phyloP scores from a whole-genome alignment of 64 coral and sea anemone genomes.

The Montipora cactus region DNA sequence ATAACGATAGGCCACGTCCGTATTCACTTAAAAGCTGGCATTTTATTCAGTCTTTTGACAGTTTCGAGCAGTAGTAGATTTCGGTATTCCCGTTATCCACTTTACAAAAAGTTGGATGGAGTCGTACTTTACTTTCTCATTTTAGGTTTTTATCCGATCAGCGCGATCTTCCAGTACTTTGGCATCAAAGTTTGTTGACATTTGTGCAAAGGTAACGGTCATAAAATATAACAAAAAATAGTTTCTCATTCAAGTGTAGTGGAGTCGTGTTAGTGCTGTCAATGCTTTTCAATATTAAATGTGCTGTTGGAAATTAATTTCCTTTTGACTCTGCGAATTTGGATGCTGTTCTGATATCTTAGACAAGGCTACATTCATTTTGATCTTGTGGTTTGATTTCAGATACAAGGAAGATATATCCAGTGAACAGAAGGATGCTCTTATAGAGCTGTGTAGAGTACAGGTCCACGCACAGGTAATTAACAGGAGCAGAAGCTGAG shows the following conservation, averaged over 20 bases:
- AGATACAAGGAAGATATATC: slow-evolving; percentile 99
- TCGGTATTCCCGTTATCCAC: too few relatives aligned
- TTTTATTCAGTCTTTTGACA: too few relatives aligned
- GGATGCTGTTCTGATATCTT: too few relatives aligned
- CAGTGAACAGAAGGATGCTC: slow-evolving; percentile 95
- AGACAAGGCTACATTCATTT: background rate
- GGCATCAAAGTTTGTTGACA: slow-evolving; percentile 94
- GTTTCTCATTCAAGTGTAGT: too few relatives aligned
- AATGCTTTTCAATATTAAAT: too few relatives aligned
- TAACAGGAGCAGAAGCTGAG: background rate
- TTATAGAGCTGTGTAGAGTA: slow-evolving; percentile 88
- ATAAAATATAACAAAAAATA: too few relatives aligned
- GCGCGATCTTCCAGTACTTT: slow-evolving; percentile 89
- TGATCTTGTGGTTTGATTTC: slow-evolving; percentile 15
- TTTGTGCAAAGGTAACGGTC: slow-evolving; percentile 90
- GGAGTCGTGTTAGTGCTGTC: too few relatives aligned
- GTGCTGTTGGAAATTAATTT: background rate
- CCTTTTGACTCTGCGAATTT: too few relatives aligned
- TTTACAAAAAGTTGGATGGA: too few relatives aligned
- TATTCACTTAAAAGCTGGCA: too few relatives aligned
- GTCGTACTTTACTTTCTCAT: background rate
- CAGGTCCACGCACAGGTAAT: slow-evolving; percentile 87
- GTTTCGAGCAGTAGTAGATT: too few relatives aligned
- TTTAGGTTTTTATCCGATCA: slow-evolving; percentile 94
- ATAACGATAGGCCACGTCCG: too few relatives aligned